phyloP scores from a whole-genome alignment of 35 echinoderm and acorn worm species.

The Heliocidaris tuberculata region DNA sequence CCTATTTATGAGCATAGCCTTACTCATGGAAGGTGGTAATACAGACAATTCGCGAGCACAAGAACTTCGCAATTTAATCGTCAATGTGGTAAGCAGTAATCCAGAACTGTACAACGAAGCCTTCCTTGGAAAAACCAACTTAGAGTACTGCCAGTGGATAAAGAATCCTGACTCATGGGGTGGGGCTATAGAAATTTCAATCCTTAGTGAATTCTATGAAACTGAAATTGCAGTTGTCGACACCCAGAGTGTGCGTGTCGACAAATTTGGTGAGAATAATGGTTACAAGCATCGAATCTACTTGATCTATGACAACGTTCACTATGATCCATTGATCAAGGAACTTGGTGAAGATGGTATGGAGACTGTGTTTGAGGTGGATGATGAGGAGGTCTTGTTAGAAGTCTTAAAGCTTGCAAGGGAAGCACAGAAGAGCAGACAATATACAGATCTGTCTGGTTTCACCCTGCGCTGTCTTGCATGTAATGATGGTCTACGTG shows the following conservation, averaged over 20 bases:
- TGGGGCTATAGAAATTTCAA: slow-evolving; percentile 82
- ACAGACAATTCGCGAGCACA: slow-evolving; percentile 35
- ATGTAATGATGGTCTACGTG: slow-evolving; percentile 73
- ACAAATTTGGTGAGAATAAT: slow-evolving; percentile 71
- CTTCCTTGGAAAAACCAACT: slow-evolving; percentile 71
- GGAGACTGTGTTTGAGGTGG: slow-evolving; percentile 60
- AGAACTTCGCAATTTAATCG: slow-evolving; percentile 76
- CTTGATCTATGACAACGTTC: slow-evolving; percentile 77
- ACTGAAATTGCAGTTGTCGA: slow-evolving; percentile 78
- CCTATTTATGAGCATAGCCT: slow-evolving; percentile 71
- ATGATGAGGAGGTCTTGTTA: slow-evolving; percentile 63
- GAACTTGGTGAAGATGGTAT: slow-evolving; percentile 54
- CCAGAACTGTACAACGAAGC: slow-evolving; percentile 59
- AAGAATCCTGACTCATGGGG: slow-evolving; percentile 73
- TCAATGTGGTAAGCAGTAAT: slow-evolving; percentile 64
- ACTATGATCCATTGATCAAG: slow-evolving; percentile 81
- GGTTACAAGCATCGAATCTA: slow-evolving; percentile 59
- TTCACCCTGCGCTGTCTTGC: slow-evolving; percentile 73
- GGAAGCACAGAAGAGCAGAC: slow-evolving; percentile 68
- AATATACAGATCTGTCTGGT: slow-evolving; percentile 80
- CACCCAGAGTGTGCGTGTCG: slow-evolving; percentile 63
- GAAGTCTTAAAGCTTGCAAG: slow-evolving; percentile 68
- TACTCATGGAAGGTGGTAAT: slow-evolving; percentile 79
- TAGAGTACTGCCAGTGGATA: slow-evolving; percentile 91
- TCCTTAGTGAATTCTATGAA: slow-evolving; percentile 74